Percentiles rank a stretch among this genome's conserved stretches.
Conservation (phyloP, 1,140 invertebrate species). For the Drosophila sproati region DNA sequence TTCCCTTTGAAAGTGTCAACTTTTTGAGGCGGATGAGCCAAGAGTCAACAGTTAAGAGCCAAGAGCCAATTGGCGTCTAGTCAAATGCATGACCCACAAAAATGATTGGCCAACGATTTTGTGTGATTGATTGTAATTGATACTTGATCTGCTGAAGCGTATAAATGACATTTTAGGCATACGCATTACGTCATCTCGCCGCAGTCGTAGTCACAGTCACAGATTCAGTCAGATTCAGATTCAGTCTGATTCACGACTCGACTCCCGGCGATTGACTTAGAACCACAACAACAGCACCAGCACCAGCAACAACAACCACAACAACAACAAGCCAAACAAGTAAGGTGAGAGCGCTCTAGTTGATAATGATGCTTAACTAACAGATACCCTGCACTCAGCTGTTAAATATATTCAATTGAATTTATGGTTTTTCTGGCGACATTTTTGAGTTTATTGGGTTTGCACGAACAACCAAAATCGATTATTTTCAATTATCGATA, state of each 20-base stretch:
- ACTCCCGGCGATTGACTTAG: slow-evolving; percentile 42
- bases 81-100: slow-evolving; percentile 64
- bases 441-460: no score
- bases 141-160: slow-evolving; percentile 79
- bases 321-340: not conserved
- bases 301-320: slow-evolving; percentile 1
- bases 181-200: slow-evolving; percentile 77
- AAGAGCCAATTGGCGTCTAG: slow-evolving; percentile 5
- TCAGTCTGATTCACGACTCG: slow-evolving; percentile 24
- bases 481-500: no score
- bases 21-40: not conserved
- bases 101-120: slow-evolving; percentile 45
- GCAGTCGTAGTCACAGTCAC: slow-evolving; percentile 53
- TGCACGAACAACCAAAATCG: no score
- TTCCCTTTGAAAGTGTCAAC: no score
- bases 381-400: no score
- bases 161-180: slow-evolving; percentile 80
- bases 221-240: slow-evolving; percentile 17
- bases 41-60: not conserved
- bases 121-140: slow-evolving; percentile 72
- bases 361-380: no score
- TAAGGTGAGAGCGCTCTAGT: no score
- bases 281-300: slow-evolving; percentile 25
- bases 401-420: no score
- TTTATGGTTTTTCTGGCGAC: no score